Evolutionary conservation across 2,888 invertebrate species (phyloP), one percentile per base, ranked within the genome.

Genomic region (Torymus auratus): DNA sequence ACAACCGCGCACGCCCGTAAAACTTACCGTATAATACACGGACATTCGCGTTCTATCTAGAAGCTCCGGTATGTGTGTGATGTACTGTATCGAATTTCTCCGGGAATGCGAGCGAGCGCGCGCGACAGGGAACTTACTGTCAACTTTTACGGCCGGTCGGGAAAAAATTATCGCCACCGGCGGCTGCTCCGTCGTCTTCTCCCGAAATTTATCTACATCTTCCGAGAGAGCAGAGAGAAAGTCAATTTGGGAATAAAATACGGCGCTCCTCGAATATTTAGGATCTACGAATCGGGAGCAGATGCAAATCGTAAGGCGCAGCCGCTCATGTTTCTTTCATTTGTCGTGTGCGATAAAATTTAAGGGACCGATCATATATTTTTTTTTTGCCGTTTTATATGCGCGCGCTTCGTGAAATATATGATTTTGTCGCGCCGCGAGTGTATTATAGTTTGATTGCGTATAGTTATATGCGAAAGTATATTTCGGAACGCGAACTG

Each of bases 81-180:
- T 52, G 56, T 10, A 23, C 17, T 14, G n/a, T 61, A 61, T 76
- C 69, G 17, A 69, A 53, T 70, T 75, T 79, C 64, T 15, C 15
- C 10, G 58, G 52, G 62, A 74, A 69, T 17, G 41, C 28, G 28
- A 3, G 28, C 3, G 1, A 3, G 28, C 28, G 28, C 28, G 28
- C 52, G 15, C 65, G 56, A 65, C 17, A 61, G 62, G 61, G 62
- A 55, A 60, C 28, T 55, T 50, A 60, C 17, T 23, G 52, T 20
- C 61, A 53, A 52, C 23, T 72, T 78, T 71, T 72, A 61, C 60
- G 50, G 15, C 58, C 67, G 23, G 23, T 41, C 41, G 41, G 56
- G 17, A 61, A 73, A 68, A 73, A 68, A 72, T 79, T 73, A 73
- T 73, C 68, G 11, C 67, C 41, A 11, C 15, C 12, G 61, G 68